These are phyloP conservation scores for Discoglossus pictus DNA, from an alignment of 2,797 vertebrate species.

Conservation along the genomic window DNA sequence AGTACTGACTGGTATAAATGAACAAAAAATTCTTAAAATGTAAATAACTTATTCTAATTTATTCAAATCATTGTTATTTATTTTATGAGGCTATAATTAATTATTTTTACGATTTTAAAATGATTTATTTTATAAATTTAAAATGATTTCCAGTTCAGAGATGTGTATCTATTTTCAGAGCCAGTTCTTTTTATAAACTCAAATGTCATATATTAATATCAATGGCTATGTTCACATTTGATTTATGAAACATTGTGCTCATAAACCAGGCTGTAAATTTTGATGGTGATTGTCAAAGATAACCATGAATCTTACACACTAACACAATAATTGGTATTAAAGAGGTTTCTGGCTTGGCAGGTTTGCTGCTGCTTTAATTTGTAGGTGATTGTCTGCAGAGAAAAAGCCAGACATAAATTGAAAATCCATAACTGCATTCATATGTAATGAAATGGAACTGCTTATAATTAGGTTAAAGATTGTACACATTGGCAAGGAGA, in stretches of 20 bases:
- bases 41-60: no score
- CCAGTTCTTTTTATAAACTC: conserved; percentile 18
- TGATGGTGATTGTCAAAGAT: conserved; percentile 41
- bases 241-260: conserved; percentile 20
- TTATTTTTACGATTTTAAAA: no score
- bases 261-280: conserved; percentile 53
- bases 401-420: conserved; percentile 54
- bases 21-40: no score
- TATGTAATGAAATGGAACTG: conserved; percentile 54
- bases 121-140: no score
- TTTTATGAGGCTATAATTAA: no score
- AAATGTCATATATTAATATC: conserved; percentile 19
- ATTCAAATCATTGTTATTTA: no score
- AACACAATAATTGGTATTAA: conserved; percentile 50
- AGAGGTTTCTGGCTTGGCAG: conserved; percentile 42
- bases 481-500: conserved; percentile 44
- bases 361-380: conserved; percentile 54
- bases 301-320: conserved; percentile 50
- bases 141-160: no score
- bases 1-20: no score
- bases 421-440: conserved; percentile 53
- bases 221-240: conserved; percentile 2
- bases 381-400: conserved; percentile 46
- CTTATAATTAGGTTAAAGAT: conserved; percentile 58
- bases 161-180: no score